Evolutionary conservation across 2,888 invertebrate genomes (phyloP), one percentile per base, ranked within the genome.

Genomic region (Hemistola chrysoprasaria): DNA sequence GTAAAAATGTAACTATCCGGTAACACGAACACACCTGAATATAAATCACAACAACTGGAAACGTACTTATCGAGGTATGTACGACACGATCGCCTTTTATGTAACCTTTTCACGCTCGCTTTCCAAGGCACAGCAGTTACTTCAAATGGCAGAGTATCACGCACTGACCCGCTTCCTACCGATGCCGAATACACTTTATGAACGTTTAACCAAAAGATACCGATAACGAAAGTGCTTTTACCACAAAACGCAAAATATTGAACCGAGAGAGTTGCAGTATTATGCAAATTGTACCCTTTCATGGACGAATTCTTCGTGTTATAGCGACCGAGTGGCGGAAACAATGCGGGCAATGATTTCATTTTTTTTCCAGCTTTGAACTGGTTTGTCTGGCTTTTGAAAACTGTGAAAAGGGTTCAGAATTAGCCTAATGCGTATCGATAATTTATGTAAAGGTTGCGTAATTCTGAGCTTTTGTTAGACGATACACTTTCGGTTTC

Each of bases 1-100:
- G 69, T 86, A 84, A 85, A 85, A 86, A 74, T 71, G 82, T 82
- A 85, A 86, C 82, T 85, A 85, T 86, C 81, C 71, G 71, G 74
- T 68, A 70, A 82, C 87, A 87, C 76, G 84, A 78, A 79, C 71
- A 70, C 77, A 80, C 79, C 76, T 78, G 71, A 73, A 78, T 79
- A 75, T 82, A 86, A 85, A 86, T 81, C 80, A 83, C 77, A 64
- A 75, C 63, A 67, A 75, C 73, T 65, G 57, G 71, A 75, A 78
- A 69, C 62, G 61, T 71, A 79, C 73, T 79, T 85, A 83, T 83
- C 80, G 71, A 78, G 73, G 70, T 72, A 72, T 81, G 82, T 82
- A 78, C 66, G 61, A 84, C 83, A 82, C 74, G 71, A 80, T 78
- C 72, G 66, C 51, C 57, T 47, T 73, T 74, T 71, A 73, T 70